These are phyloP conservation scores for Pseudolaguvia tuberculata DNA, from an alignment of 2,113 vertebrate species.

Conservation along the genomic window DNA sequence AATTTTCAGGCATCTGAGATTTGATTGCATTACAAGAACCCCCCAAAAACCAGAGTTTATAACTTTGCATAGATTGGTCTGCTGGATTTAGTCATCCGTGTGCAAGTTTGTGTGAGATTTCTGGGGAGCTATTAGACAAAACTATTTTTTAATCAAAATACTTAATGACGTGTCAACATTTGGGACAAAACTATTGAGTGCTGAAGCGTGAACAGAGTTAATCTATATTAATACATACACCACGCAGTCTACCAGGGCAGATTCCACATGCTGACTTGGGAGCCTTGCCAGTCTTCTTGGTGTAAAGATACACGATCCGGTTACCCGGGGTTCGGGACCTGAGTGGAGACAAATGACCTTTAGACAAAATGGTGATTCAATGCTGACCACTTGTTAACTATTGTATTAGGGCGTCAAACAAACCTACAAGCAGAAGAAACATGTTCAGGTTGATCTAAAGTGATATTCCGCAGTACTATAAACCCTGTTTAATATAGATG, in stretches of 20 bases:
- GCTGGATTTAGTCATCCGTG: neutral
- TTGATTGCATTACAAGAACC: no score
- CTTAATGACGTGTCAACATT: no score
- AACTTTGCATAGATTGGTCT: neutral
- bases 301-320: slow-evolving; percentile 96
- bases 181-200: no score
- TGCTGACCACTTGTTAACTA: no score
- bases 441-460: no score
- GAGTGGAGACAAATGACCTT: neutral
- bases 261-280: slow-evolving; percentile 96
- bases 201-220: neutral
- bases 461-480: no score
- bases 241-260: slow-evolving; percentile 90
- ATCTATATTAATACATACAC: slow-evolving; percentile 73
- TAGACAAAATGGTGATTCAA: neutral
- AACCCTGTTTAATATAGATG: no score
- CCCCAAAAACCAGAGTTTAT: neutral
- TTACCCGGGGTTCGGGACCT: slow-evolving; percentile 97
- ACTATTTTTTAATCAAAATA: no score
- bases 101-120: neutral
- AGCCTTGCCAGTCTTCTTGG: slow-evolving; percentile 96
- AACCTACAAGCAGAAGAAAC: no score
- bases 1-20: no score
- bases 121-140: neutral
- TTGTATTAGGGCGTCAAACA: no score